Conservation (phyloP, 2,888 invertebrate species). For the Tolmerus cingulatus region DNA sequence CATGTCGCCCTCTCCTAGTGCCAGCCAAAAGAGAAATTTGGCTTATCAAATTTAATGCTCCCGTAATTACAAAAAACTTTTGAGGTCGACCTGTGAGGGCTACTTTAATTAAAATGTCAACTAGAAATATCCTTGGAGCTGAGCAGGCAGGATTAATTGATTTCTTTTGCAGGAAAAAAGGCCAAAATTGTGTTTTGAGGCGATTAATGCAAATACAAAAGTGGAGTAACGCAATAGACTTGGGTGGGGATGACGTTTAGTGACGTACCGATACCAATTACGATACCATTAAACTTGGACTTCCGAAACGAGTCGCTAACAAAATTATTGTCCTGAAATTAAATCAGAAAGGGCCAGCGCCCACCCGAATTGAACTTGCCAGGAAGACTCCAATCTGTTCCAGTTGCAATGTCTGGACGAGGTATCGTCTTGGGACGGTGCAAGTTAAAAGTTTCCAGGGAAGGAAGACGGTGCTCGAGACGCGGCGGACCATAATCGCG, state of each 20-base stretch:
- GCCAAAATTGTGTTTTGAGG: background rate
- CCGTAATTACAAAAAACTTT: background rate
- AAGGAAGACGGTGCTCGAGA: background rate
- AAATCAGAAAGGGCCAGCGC: slow-evolving; percentile 3
- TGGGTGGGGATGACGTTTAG: background rate
- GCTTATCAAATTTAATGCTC: background rate
- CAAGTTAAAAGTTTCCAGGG: background rate
- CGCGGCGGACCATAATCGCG: slow-evolving; percentile 29
- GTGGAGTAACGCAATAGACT: background rate
- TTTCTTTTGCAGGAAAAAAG: background rate
- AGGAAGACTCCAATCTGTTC: background rate
- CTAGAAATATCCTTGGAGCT: background rate
- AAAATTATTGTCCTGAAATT: slow-evolving; percentile 40
- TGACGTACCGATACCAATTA: background rate
- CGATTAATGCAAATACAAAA: background rate
- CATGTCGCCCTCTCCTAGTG: background rate
- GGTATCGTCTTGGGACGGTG: slow-evolving; percentile 16
- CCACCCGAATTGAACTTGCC: background rate
- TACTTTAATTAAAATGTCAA: background rate
- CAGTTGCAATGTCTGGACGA: slow-evolving; percentile 2
- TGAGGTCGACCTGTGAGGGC: background rate
- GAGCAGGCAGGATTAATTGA: background rate
- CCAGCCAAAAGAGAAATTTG: background rate
- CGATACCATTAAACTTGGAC: background rate
- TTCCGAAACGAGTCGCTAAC: background rate